phyloP scores from a whole-genome alignment of 2,797 vertebrate genomes.

The Diplodus sargus region DNA sequence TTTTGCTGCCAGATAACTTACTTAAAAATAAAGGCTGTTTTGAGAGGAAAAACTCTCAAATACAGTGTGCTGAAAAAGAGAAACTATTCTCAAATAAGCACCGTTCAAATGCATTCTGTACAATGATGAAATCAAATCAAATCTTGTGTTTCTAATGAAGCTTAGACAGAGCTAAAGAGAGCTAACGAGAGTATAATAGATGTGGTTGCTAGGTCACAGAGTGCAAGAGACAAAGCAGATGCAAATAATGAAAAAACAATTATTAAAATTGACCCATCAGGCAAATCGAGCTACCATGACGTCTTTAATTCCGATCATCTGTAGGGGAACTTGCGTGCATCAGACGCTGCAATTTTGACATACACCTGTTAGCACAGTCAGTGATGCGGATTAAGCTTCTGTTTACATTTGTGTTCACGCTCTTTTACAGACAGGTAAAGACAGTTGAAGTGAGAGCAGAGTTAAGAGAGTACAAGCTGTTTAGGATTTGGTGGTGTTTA shows the following conservation, averaged over 20 bases:
- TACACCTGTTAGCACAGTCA: not conserved
- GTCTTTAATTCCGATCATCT: not conserved
- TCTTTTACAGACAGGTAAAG: not conserved
- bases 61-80: not conserved
- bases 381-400: not conserved
- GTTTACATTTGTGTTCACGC: no score
- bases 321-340: not conserved
- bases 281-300: not conserved
- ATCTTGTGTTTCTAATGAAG: not conserved
- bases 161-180: not conserved
- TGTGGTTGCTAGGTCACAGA: not conserved
- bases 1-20: not conserved
- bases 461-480: slow-evolving; percentile 22
- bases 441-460: slow-evolving; percentile 2
- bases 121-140: not conserved
- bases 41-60: not conserved
- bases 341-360: not conserved
- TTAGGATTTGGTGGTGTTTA: slow-evolving; percentile 38
- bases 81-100: not conserved
- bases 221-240: slow-evolving; percentile 2
- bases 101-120: not conserved
- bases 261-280: not conserved
- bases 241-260: not conserved
- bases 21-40: not conserved
- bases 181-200: not conserved